phyloP scores from a whole-genome alignment of 2,888 invertebrate genomes.

The Scaptomyza caliginosa region DNA sequence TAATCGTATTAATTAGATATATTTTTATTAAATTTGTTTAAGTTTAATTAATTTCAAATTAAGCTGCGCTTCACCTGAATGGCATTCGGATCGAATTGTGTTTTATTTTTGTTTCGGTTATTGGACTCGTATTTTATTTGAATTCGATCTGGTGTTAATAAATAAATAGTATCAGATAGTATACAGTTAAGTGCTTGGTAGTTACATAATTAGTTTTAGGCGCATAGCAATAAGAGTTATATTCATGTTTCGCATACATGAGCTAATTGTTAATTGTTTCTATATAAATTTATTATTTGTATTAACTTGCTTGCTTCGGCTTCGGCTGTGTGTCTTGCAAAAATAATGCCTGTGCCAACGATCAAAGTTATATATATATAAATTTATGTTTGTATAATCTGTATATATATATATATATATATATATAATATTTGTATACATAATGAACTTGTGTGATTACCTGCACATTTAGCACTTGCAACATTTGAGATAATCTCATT shows the following conservation, averaged over 20 bases:
- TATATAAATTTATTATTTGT: constrained; percentile 44
- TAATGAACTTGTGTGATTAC: constrained; percentile 52
- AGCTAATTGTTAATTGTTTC: constrained; percentile 39
- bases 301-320: constrained; percentile 28
- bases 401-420: not conserved
- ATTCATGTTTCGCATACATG: constrained; percentile 38
- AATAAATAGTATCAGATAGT: constrained; percentile 67
- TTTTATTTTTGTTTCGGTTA: constrained; percentile 12
- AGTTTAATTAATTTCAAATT: constrained; percentile 30
- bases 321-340: constrained; percentile 46
- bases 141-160: constrained; percentile 43
- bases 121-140: constrained; percentile 24
- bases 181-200: constrained; percentile 67
- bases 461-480: constrained; percentile 51
- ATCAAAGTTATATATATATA: constrained; percentile 27
- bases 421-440: constrained; percentile 38
- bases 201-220: constrained; percentile 52
- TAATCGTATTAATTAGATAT: not conserved
- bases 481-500: constrained; percentile 48
- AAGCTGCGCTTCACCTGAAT: constrained; percentile 50
- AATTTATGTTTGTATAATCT: constrained; percentile 27
- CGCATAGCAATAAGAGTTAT: constrained; percentile 70
- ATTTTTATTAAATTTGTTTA: not conserved
- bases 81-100: constrained; percentile 29
- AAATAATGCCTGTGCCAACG: constrained; percentile 63